Evolutionary conservation across 2,888 invertebrate genomes (phyloP).

Genomic region (Polydrusus pterygomalis): DNA sequence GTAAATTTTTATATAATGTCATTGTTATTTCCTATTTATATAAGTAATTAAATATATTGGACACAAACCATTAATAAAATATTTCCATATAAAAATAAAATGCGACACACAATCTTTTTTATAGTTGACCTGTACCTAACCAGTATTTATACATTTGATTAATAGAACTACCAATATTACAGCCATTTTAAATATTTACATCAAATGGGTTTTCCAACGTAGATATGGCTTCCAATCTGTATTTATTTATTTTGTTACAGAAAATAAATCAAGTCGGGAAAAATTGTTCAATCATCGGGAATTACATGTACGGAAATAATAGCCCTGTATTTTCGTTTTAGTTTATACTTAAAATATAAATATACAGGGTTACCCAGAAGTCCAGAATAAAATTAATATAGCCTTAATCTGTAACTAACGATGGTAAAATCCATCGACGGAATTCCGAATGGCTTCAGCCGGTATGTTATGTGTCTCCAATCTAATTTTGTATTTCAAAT

Average conservation of each 20-base stretch:
- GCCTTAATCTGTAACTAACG: too few species aligned
- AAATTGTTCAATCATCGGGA: slow-evolving; percentile 1
- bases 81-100: slow-evolving; percentile 14
- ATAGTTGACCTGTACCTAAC: slow-evolving; percentile 22
- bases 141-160: slow-evolving; percentile 35
- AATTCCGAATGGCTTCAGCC: too few species aligned
- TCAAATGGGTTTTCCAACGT: slow-evolving; percentile 15
- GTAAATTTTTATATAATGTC: neutral
- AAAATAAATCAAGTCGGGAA: slow-evolving; percentile 24
- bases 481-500: too few species aligned
- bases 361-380: too few species aligned
- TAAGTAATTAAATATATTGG: neutral
- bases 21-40: neutral
- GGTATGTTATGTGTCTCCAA: too few species aligned
- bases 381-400: too few species aligned
- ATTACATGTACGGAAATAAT: neutral
- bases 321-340: too few species aligned
- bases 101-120: slow-evolving; percentile 18
- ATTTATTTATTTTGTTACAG: slow-evolving; percentile 38
- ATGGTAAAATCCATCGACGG: too few species aligned
- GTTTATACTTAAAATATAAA: too few species aligned
- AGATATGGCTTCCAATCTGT: slow-evolving; percentile 29
- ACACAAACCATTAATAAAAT: slow-evolving; percentile 12
- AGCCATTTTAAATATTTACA: slow-evolving; percentile 29
- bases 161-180: slow-evolving; percentile 25